Base-by-base conservation (phyloP, 2,797 vertebrate genomes). In the Acridotheres tristis region DNA sequence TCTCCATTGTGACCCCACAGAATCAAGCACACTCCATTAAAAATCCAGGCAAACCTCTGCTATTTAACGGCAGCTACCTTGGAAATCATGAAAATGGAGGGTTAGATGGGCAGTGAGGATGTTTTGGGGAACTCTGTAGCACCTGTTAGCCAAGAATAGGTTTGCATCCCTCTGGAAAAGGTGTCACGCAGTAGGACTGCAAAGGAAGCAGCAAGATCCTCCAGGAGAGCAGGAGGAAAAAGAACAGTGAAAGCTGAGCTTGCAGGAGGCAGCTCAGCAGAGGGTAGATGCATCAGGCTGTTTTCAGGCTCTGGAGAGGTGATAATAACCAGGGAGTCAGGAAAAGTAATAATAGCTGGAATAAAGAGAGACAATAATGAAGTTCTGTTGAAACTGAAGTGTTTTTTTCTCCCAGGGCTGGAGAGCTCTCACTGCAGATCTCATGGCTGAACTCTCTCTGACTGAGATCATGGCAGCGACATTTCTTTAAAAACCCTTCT, bases 21-120 rank as follows among this genome's bases (percentile, higher is more conserved):
- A 11, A 36, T 27, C 16, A 40, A 69, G 21, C 15, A 68, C 0
- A 0, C 18, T 48, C 9, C 0, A 4, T 51, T 17, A 43, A 78
- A 88, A 91, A 74, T 29, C 53, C 72, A n/a, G 17, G 54, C 32
- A 57, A 87, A 36, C 4, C 5, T 17, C 40, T 62, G 72, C 30
- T 71, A 8, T 32, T 66, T 57, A 43, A 51, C 2, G 7, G 40
- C 10, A 74, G 19, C 11, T n/a, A 29, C 29, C 16, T 9, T 16
- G 58, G 47, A 81, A 50, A 51, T 10, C 4, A 18, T 29, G 58
- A 16, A 68, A 61, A 22, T 8, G 13, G 18, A 34, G 26, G 34
- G 42, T 73, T 27, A 27, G 8, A 3, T 13, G 15, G 13, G 32
- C 45, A 38, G 6, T 12, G 50, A 47, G 54, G 22, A 29, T 36